Percentiles rank a stretch among this genome's conserved stretches.
Conservation (phyloP, 2,797 vertebrate genomes). For the Vespertilio murinus region DNA sequence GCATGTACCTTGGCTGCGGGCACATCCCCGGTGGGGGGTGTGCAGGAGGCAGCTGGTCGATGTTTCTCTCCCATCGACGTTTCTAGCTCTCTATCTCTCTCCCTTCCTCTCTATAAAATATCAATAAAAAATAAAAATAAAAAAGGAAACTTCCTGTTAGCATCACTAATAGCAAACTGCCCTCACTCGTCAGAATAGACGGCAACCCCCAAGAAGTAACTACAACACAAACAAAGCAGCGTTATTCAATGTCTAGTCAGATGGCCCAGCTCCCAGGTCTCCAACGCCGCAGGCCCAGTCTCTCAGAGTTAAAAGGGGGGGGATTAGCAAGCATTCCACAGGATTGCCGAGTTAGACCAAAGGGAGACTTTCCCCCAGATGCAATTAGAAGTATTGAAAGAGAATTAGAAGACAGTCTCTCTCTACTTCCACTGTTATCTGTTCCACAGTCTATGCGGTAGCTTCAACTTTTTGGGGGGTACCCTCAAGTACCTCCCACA, state of each 20-base stretch:
- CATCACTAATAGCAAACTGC: slow-evolving; percentile 2
- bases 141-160: background rate
- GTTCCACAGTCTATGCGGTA: background rate
- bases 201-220: background rate
- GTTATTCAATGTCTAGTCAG: background rate
- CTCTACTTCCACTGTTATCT: background rate
- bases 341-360: background rate
- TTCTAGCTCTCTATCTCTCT: no score
- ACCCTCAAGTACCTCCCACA: background rate
- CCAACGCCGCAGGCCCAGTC: background rate
- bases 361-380: background rate
- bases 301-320: background rate
- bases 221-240: background rate
- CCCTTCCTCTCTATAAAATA: no score
- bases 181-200: background rate
- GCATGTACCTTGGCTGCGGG: no score
- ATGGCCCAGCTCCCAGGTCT: background rate
- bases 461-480: background rate
- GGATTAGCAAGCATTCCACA: background rate
- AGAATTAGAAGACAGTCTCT: background rate
- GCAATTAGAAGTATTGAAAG: background rate
- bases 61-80: no score
- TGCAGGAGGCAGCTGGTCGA: no score
- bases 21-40: no score
- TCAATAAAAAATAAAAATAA: no score